phyloP scores from a whole-genome alignment of 2,113 vertebrate species.

The Phrynocephalus versicolor region DNA sequence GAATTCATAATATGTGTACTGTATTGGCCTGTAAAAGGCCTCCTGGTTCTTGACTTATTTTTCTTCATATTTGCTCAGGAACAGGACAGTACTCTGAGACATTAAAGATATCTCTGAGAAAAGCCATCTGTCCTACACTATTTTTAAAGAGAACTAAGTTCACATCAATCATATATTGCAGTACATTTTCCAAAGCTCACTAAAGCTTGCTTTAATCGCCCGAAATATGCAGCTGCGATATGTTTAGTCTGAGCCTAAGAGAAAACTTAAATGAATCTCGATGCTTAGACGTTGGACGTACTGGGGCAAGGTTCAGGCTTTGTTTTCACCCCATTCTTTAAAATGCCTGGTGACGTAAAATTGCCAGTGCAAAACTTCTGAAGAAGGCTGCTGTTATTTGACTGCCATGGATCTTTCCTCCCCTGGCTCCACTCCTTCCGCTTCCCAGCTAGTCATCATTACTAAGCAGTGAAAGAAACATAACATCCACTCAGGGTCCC shows the following conservation, averaged over 20 bases:
- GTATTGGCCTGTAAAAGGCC: neutral
- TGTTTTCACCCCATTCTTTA: slow-evolving; percentile 39
- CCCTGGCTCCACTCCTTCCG: slow-evolving; percentile 11
- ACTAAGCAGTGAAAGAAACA: slow-evolving; percentile 37
- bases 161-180: slow-evolving; percentile 39
- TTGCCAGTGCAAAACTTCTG: slow-evolving; percentile 44
- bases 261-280: slow-evolving; percentile 45
- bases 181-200: slow-evolving; percentile 8
- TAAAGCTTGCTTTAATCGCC: slow-evolving; percentile 42
- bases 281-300: slow-evolving; percentile 38
- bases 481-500: too few relatives aligned
- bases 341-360: slow-evolving; percentile 52
- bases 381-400: slow-evolving; percentile 29
- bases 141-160: slow-evolving; percentile 54
- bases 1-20: neutral
- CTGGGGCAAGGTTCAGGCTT: neutral
- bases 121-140: slow-evolving; percentile 42
- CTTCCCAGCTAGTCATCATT: neutral
- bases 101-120: slow-evolving; percentile 50
- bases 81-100: slow-evolving; percentile 44
- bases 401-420: slow-evolving; percentile 17
- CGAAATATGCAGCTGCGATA: slow-evolving; percentile 15
- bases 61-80: neutral
- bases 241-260: slow-evolving; percentile 46
- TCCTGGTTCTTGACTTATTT: slow-evolving; percentile 43